Base-by-base conservation (phyloP, 2,797 vertebrate genomes). In the Novumbra hubbsi region DNA sequence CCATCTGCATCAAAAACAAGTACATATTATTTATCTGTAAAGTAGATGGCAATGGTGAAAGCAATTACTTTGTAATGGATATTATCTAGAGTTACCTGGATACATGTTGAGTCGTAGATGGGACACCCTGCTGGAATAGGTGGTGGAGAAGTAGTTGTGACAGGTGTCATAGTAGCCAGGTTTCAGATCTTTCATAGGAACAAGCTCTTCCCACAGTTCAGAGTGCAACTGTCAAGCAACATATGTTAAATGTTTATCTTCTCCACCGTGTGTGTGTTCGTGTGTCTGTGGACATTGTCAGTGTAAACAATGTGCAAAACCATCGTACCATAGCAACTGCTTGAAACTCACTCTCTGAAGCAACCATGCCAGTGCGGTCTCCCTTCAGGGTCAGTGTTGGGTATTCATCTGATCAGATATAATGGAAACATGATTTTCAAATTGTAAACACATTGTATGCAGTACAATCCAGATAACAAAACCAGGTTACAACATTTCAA, bases 41-140 rank as follows among this genome's bases (percentile, higher is more conserved):
- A 48, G 5, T 16, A 12, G n/a, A 52, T 24, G 27, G 28, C 19
- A 60, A 27, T 24, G 1, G 24, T 60, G 55, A 3, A 60, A 60
- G n/a, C 55, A 27, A 21, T 11, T 6, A n/a, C 0, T 57, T 21
- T 9, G 6, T 66, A 38, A 16, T 19, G 6, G 16, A 66, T 28
- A 32, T 30, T n/a, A 12, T 32, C 17, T 38, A 30, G 41, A 75
- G 66, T 57, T 78, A 96, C 96, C 95, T 81, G 95, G 95, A 82
- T 92, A 92, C 76, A 96, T 92, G 88, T 96, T 96, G 79, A 96
- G 91, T 7, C 95, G 91, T n/a, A 96, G 68, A 74, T 96, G 95
- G 30, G 95, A 95, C 87, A 96, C 92, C 49, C 90, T 91, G 38
- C 84, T 72, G 3, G 76, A 84, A 19, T 82, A 89, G 69, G 62